Evolutionary conservation across 2,797 vertebrate species (phyloP).

Genomic region (Novumbra hubbsi): DNA sequence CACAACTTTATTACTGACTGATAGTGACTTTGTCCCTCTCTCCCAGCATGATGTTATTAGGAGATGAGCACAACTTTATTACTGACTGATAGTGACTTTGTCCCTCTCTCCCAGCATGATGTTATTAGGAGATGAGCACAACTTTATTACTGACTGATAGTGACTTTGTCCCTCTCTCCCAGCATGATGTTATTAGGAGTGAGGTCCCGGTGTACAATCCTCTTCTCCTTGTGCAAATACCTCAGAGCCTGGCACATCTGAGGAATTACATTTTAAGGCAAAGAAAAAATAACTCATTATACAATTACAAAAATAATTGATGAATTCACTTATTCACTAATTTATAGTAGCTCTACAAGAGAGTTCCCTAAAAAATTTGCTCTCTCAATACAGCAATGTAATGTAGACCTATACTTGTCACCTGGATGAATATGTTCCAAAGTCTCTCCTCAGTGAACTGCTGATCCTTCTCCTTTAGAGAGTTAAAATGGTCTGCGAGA

Average conservation of each 20-base stretch:
- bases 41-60: no score
- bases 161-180: constrained; percentile 87
- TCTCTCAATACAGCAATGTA: neutral
- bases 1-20: no score
- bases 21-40: no score
- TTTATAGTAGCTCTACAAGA: neutral
- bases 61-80: no score
- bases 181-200: constrained; percentile 88
- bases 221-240: constrained; percentile 91
- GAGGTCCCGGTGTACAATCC: constrained; percentile 87
- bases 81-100: no score
- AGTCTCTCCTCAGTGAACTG: constrained; percentile 84
- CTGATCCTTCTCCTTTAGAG: constrained; percentile 86
- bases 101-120: no score
- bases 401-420: constrained; percentile 41
- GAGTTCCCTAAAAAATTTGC: neutral
- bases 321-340: neutral
- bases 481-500: constrained; percentile 83
- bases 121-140: neutral
- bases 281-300: neutral
- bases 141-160: constrained; percentile 79
- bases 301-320: neutral
- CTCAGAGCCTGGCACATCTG: constrained; percentile 87
- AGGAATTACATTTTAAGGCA: constrained; percentile 19
- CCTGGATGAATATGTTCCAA: constrained; percentile 92